A percentile compares a stretch with the other conserved stretches of the same genome.
Conservation (phyloP, 1,140 invertebrate species). For the Doryteuthis pealeii region DNA sequence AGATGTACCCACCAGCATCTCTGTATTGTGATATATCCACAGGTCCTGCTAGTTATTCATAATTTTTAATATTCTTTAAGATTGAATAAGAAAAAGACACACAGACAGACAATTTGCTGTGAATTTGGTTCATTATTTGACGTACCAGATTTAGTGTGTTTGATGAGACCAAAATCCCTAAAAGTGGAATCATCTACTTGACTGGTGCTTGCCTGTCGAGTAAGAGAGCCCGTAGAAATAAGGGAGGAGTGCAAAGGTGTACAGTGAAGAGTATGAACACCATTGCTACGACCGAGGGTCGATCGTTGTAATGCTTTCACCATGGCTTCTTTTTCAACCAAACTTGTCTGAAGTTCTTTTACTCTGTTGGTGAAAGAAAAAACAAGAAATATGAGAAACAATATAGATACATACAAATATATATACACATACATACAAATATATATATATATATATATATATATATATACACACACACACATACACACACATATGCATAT, state of each 20-base stretch:
- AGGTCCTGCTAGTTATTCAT: too few species aligned
- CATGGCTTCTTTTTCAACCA: conserved; percentile 87
- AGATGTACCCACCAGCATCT: too few species aligned
- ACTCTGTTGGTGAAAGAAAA: conserved; percentile 65
- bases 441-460: too few species aligned
- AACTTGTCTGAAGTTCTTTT: conserved; percentile 83
- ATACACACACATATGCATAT: conserved; percentile 6
- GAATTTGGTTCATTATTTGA: too few species aligned
- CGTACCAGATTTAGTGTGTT: conserved; percentile 44
- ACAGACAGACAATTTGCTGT: too few species aligned
- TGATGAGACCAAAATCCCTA: conserved; percentile 32
- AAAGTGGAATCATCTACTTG: conserved; percentile 18
- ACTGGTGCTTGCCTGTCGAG: conserved; percentile 21
- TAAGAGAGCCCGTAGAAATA: conserved; percentile 29
- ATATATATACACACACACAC: too few species aligned
- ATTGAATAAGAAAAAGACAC: too few species aligned
- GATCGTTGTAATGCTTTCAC: conserved; percentile 78
- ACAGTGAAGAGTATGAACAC: conserved; percentile 41
- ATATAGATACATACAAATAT: not conserved
- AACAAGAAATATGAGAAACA: not conserved
- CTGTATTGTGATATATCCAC: too few species aligned
- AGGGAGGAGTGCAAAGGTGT: conserved; percentile 47
- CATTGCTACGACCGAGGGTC: conserved; percentile 33
- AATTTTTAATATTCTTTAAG: too few species aligned
- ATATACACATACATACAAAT: not conserved